These are phyloP conservation scores for Marisa cornuarietis DNA, from an alignment of 1,140 invertebrate genomes.

Conservation along the genomic window DNA sequence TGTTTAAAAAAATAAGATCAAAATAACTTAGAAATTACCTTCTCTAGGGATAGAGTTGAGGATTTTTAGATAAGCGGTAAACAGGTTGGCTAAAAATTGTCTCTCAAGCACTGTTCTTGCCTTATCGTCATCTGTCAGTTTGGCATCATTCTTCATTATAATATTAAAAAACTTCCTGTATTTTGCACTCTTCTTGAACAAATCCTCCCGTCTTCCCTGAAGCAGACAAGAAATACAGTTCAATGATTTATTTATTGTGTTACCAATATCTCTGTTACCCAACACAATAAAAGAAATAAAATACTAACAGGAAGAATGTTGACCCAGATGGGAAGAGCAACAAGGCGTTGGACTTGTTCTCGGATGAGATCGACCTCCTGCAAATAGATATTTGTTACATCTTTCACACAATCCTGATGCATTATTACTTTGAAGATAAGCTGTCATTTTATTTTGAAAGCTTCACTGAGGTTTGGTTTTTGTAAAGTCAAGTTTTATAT, in stretches of 20 bases:
- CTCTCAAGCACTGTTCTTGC: slow-evolving; percentile 86
- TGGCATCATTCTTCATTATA: slow-evolving; percentile 84
- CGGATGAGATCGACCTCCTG: slow-evolving; percentile 93
- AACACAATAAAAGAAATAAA: background rate
- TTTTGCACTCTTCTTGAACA: slow-evolving; percentile 87
- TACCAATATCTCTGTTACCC: background rate
- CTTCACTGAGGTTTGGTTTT: too few species aligned
- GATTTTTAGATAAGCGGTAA: slow-evolving; percentile 89
- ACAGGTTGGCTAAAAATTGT: slow-evolving; percentile 85
- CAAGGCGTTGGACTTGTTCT: slow-evolving; percentile 89
- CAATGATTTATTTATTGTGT: too few species aligned
- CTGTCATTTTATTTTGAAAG: too few species aligned
- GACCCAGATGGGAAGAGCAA: slow-evolving; percentile 94
- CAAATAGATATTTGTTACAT: slow-evolving; percentile 27
- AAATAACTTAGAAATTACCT: slow-evolving; percentile 63
- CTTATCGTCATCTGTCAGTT: slow-evolving; percentile 74
- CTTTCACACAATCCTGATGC: too few species aligned
- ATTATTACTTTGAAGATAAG: too few species aligned
- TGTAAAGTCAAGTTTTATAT: too few species aligned
- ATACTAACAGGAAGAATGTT: slow-evolving; percentile 82
- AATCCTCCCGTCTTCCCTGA: slow-evolving; percentile 68
- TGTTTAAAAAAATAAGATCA: too few species aligned
- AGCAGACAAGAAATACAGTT: slow-evolving; percentile 9
- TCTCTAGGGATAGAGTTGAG: slow-evolving; percentile 79
- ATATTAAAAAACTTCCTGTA: slow-evolving; percentile 93